Conservation (phyloP, 2,797 vertebrate genomes). For the Acrocephalus scirpaceus region DNA sequence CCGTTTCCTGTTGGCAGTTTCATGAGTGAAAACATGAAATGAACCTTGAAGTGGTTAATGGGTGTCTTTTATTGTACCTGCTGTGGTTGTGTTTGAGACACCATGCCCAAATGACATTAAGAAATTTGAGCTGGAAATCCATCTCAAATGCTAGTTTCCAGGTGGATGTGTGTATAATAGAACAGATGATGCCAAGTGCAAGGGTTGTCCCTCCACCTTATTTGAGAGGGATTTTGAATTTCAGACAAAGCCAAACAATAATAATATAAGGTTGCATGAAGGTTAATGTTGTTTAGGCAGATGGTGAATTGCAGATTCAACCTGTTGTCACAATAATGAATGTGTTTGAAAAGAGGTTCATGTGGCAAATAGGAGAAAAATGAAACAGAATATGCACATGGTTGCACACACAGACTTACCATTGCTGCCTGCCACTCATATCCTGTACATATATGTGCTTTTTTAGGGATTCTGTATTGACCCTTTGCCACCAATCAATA, state of each 20-base stretch:
- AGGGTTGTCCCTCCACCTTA: background rate
- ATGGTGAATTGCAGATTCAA: constrained; percentile 74
- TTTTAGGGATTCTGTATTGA: constrained; percentile 1
- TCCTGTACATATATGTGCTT: background rate
- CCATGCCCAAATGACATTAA: background rate
- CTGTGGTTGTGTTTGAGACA: background rate
- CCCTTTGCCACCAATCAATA: constrained; percentile 25
- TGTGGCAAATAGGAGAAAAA: constrained; percentile 56
- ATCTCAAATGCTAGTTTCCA: background rate
- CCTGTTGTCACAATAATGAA: constrained; percentile 72
- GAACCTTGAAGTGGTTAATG: background rate
- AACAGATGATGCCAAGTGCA: background rate
- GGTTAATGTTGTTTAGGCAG: constrained; percentile 76
- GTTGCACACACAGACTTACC: background rate
- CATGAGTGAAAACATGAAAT: background rate
- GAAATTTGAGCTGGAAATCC: background rate
- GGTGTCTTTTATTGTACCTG: background rate
- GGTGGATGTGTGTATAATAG: background rate
- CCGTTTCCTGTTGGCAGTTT: background rate
- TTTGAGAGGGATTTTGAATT: constrained; percentile 56
- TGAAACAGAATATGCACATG: background rate
- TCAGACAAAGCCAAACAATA: constrained; percentile 47
- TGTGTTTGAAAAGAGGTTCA: constrained; percentile 35
- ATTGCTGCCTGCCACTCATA: background rate
- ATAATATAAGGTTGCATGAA: constrained; percentile 69